phyloP scores from a whole-genome alignment of 2,888 invertebrate genomes.

The Hypena proboscidalis region DNA sequence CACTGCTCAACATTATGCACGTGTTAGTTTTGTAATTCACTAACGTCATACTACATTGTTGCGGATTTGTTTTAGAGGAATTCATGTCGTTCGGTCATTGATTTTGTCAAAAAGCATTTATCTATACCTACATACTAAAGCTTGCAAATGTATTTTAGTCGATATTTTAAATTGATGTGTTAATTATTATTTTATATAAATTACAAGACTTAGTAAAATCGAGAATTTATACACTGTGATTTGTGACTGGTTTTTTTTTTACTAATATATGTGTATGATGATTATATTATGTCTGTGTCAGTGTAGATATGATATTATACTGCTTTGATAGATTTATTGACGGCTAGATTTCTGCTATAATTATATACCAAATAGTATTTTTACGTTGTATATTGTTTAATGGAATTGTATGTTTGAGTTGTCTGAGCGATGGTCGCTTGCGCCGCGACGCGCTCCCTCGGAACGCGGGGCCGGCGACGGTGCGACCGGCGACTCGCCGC shows the following conservation, averaged over 20 bases:
- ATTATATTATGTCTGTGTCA: conserved; percentile 67
- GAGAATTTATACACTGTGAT: conserved; percentile 85
- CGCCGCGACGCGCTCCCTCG: conserved; percentile 18
- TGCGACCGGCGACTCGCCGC: conserved; percentile 36
- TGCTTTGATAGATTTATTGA: conserved; percentile 81
- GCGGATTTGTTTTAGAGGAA: conserved; percentile 36
- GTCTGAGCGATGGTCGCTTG: conserved; percentile 43
- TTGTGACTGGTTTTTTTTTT: conserved; percentile 84
- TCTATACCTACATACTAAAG: conserved; percentile 61
- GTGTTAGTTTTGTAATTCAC: conserved; percentile 50
- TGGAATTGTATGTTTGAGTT: conserved; percentile 70
- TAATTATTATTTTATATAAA: conserved; percentile 74
- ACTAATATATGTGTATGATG: conserved; percentile 78
- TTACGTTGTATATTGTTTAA: conserved; percentile 83
- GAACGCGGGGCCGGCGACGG: conserved; percentile 29
- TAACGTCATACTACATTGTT: conserved; percentile 38
- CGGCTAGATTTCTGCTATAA: conserved; percentile 83
- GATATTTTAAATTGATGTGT: conserved; percentile 66
- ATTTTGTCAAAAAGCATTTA: conserved; percentile 72
- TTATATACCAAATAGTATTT: conserved; percentile 85
- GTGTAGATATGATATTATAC: conserved; percentile 73
- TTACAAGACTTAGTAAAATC: conserved; percentile 83
- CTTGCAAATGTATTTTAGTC: conserved; percentile 64
- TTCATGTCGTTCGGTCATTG: conserved; percentile 32
- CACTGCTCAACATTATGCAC: conserved; percentile 61